Evolutionary conservation across 2,888 invertebrate species (phyloP).

Genomic region (Zygogramma bicolorata): DNA sequence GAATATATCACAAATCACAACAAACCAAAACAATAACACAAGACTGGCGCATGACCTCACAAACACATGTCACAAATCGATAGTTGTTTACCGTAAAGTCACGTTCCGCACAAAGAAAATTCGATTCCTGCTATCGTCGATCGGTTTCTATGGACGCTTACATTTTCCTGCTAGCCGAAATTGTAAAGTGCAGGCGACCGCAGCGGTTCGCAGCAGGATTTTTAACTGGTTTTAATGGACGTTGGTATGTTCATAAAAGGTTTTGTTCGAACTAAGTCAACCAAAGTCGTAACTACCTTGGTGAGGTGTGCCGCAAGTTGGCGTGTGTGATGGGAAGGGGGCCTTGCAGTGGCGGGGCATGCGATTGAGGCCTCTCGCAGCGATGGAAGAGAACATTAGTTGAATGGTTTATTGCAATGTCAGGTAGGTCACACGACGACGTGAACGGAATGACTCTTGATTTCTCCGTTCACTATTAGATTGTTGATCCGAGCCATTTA

Average conservation of each 20-base stretch:
- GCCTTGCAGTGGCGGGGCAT: conserved; percentile 39
- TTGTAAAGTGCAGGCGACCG: conserved; percentile 9
- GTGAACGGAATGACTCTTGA: too few relatives aligned
- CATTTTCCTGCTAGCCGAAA: conserved; percentile 46
- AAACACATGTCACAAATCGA: conserved; percentile 54
- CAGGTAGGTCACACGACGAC: too few relatives aligned
- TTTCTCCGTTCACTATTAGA: too few relatives aligned
- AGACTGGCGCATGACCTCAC: conserved; percentile 46
- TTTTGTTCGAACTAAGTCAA: conserved; percentile 56
- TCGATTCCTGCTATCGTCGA: conserved; percentile 34
- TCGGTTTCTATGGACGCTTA: conserved; percentile 27
- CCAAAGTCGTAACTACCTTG: conserved; percentile 54
- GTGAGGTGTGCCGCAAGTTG: conserved; percentile 55
- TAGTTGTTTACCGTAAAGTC: conserved; percentile 51
- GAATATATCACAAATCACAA: conserved; percentile 33
- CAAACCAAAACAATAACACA: conserved; percentile 38
- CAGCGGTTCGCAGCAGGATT: conserved; percentile 43
- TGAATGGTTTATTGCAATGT: too few relatives aligned
- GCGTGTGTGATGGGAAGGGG: conserved; percentile 50
- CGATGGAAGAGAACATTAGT: too few relatives aligned
- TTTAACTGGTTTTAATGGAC: conserved; percentile 28
- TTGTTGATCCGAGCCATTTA: too few relatives aligned
- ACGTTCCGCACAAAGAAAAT: conserved; percentile 40
- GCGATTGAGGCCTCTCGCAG: not conserved
- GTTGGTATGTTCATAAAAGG: conserved; percentile 43